These are phyloP conservation scores for Lophotis ruficrista DNA, from an alignment of 2,113 vertebrate genomes.

Conservation along the genomic window DNA sequence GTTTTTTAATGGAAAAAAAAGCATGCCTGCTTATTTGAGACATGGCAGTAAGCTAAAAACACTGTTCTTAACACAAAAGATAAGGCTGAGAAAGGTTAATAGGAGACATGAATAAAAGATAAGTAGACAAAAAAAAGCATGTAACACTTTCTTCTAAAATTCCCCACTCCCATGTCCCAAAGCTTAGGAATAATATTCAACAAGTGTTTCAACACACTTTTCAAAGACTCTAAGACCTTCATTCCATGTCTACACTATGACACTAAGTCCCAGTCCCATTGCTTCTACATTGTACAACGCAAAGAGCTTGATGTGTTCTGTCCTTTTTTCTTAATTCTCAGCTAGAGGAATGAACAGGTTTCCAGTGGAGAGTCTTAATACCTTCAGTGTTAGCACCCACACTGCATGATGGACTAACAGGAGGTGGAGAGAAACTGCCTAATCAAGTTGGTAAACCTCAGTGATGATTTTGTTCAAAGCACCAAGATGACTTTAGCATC, in stretches of 20 bases:
- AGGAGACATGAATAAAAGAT: not conserved
- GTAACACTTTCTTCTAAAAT: not conserved
- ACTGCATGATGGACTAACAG: not conserved
- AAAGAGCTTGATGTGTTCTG: not conserved
- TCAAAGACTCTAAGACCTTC: not conserved
- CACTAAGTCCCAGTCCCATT: not conserved
- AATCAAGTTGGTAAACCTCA: not conserved
- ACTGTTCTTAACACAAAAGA: not conserved
- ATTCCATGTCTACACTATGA: not conserved
- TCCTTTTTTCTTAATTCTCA: not conserved
- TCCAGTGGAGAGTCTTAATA: not conserved
- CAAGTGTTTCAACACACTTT: not conserved
- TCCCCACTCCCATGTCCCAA: not conserved
- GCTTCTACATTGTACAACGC: not conserved
- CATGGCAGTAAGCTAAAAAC: not conserved
- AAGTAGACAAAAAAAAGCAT: not conserved
- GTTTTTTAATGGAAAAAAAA: not conserved
- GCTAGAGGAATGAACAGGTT: not conserved
- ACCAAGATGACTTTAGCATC: not conserved
- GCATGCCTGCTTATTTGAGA: not conserved
- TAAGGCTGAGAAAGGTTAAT: not conserved
- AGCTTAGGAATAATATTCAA: not conserved
- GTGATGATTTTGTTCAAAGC: not conserved
- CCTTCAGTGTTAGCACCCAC: not conserved
- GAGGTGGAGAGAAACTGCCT: not conserved